A percentile compares a stretch with the other conserved stretches of the same genome.
Evolutionary conservation across 2,113 vertebrate species (phyloP).

Genomic region (Phrynosoma platyrhinos): DNA sequence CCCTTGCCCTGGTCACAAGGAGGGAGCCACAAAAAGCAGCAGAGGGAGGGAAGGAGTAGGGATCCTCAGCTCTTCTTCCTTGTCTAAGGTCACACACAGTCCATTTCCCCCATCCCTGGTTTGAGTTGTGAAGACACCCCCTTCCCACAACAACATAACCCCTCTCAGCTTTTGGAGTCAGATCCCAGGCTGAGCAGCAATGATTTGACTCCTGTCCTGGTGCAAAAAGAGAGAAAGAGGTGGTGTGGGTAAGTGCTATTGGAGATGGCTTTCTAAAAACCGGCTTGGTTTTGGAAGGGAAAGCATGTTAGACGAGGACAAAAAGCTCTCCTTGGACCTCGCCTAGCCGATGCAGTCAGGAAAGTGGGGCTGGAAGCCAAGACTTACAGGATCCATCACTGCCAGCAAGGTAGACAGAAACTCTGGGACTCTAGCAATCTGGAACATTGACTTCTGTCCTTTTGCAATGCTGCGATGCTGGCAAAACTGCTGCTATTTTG

Average conservation of each 20-base stretch:
- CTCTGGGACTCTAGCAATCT: background rate
- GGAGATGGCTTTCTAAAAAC: background rate
- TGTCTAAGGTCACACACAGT: background rate
- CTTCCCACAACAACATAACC: background rate
- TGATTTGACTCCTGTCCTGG: background rate
- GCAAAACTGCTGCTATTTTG: background rate
- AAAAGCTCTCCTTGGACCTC: background rate
- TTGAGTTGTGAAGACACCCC: no score
- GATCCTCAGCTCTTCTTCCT: background rate
- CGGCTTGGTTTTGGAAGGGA: no score
- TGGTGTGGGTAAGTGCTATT: background rate
- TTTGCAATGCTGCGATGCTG: background rate
- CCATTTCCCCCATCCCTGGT: no score
- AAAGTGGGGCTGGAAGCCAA: background rate
- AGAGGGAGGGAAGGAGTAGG: background rate
- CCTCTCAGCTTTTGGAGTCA: background rate
- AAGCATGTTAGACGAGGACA: no score
- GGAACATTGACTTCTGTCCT: background rate
- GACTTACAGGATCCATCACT: background rate
- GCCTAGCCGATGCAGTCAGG: background rate
- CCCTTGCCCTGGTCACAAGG: background rate
- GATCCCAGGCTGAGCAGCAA: background rate
- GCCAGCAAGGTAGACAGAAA: background rate
- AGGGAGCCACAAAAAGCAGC: background rate
- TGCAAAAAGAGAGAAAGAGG: background rate